Conservation (phyloP, 2,888 invertebrate genomes). For the Oxycera nigricornis region DNA sequence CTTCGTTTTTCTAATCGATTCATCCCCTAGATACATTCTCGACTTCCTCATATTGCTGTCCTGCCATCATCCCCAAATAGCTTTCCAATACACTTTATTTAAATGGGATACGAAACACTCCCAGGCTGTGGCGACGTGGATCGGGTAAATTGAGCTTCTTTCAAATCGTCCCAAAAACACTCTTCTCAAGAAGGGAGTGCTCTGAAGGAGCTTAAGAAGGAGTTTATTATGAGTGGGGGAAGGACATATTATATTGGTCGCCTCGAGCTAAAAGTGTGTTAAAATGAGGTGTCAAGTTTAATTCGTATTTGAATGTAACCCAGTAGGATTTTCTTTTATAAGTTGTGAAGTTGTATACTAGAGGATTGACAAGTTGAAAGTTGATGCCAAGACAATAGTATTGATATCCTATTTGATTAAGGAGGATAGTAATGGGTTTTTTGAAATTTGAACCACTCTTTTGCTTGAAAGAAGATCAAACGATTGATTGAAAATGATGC, state of each 20-base stretch:
- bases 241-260: slow-evolving; percentile 7
- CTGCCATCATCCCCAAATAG: not conserved
- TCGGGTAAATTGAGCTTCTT: slow-evolving; percentile 22
- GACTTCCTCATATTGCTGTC: not conserved
- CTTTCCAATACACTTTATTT: slow-evolving; percentile 28
- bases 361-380: too few relatives aligned
- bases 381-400: too few relatives aligned
- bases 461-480: too few relatives aligned
- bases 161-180: not conserved
- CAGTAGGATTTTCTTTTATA: too few relatives aligned
- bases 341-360: too few relatives aligned
- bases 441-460: too few relatives aligned
- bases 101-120: not conserved
- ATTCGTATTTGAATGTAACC: slow-evolving; percentile 23
- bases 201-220: too few relatives aligned
- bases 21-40: not conserved
- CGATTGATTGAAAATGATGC: too few relatives aligned
- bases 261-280: slow-evolving; percentile 35
- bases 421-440: too few relatives aligned
- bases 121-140: not conserved
- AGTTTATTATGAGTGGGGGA: not conserved
- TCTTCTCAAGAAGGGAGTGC: too few relatives aligned
- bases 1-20: slow-evolving; percentile 23
- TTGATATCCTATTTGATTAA: too few relatives aligned
- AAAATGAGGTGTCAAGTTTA: slow-evolving; percentile 39